Base-by-base conservation (phyloP, 1,140 invertebrate species). In the Venustaconcha ellipsiformis region DNA sequence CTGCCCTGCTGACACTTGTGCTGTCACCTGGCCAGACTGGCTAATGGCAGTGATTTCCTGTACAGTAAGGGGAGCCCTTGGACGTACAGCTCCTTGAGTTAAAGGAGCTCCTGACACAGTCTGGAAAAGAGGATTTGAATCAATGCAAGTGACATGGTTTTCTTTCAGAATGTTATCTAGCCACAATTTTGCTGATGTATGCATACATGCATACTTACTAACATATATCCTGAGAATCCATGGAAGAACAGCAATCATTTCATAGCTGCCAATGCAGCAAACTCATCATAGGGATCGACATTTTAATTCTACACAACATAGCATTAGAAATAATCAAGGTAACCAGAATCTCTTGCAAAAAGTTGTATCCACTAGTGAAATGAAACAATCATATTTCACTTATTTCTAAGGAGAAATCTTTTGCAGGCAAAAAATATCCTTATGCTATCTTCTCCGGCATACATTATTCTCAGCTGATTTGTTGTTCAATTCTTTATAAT, bases 21-120 rank as follows among this genome's bases (percentile, higher is more conserved):
- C 70, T 48, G 80, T 76, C 12, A 78, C 73, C 68, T 81, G 79
- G 59, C 78, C 83, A 48, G 75, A 60, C 20, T 76, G 67, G 65
- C 70, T 81, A 17, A 80, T 79, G 18, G 84, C 75, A 67, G 84
- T 79, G 57, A 84, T 87, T 57, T 86, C 86, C 56, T 87, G 83
- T 37, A 87, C 83, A 57, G 85, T 78, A 17, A 84, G 78, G 12
- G 81, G 79, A 48, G 74, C 78, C n/a, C 81, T 63, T 48, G 72
- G 75, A 74, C 78, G 76, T 55, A 60, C 67, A 30, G 66, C 80
- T 70, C 78, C 81, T 80, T 57, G 82, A 73, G 55, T 81, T 76
- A n/a, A 82, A 65, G n/a, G 82, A 66, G 79, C 83, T 23, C 82
- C 83, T 63, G 83, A 81, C 20, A 86, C 85, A 68, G 86, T 78